These are phyloP conservation scores for Herpailurus yagouaroundi DNA, from an alignment of 2,113 vertebrate species.

Conservation along the genomic window DNA sequence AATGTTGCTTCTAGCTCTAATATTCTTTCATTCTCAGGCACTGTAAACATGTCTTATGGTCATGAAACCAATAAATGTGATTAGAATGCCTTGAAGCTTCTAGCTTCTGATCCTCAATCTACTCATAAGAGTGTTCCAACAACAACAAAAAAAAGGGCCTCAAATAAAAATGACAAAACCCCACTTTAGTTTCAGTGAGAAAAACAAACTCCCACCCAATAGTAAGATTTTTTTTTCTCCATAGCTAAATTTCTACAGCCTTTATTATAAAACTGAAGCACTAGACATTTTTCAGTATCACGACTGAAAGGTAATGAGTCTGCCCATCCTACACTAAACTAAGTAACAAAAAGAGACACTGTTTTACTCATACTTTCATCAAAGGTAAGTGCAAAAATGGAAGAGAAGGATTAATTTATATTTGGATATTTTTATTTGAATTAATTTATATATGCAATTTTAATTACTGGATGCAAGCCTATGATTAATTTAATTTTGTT, in stretches of 20 bases:
- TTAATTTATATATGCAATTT: constrained; percentile 72
- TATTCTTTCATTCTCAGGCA: neutral
- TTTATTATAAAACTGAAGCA: neutral
- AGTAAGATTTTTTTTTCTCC: neutral
- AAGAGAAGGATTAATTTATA: constrained; percentile 65
- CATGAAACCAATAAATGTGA: neutral
- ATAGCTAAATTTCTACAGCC: neutral
- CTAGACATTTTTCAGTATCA: neutral
- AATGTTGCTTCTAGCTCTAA: neutral
- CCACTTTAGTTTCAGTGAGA: neutral
- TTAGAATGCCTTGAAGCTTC: neutral
- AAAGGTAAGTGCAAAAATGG: constrained; percentile 19
- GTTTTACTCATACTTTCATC: neutral
- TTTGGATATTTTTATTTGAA: constrained; percentile 59
- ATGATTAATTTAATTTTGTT: constrained; percentile 73
- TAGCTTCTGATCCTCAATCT: neutral
- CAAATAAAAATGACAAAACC: neutral
- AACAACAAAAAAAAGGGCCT: neutral
- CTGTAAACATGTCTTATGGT: neutral
- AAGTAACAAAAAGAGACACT: neutral
- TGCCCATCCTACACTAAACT: neutral
- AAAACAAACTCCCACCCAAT: neutral
- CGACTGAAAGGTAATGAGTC: neutral
- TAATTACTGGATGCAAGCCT: constrained; percentile 76
- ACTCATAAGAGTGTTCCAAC: neutral